These are phyloP conservation scores for Eupithecia tripunctaria DNA, from an alignment of 2,888 invertebrate species.

Conservation along the genomic window DNA sequence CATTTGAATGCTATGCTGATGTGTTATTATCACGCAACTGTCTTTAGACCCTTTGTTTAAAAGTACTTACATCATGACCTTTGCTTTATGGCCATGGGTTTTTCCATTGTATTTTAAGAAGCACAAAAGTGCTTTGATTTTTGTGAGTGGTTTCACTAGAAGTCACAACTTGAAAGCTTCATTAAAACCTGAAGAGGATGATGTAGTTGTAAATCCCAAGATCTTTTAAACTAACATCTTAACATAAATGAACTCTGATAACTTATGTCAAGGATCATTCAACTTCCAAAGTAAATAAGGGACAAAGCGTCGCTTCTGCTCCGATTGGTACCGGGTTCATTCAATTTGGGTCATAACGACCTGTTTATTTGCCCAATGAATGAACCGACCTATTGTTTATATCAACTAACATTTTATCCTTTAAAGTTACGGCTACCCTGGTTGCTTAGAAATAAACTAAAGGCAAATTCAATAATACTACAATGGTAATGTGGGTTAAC, in stretches of 20 bases:
- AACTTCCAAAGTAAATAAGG: not conserved
- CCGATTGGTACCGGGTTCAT: constrained; percentile 31
- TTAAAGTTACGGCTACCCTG: constrained; percentile 19
- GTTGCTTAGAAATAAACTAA: constrained; percentile 14
- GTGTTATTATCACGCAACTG: constrained; percentile 19
- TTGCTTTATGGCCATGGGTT: constrained; percentile 19
- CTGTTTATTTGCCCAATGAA: constrained; percentile 35
- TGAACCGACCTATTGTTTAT: constrained; percentile 34
- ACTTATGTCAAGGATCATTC: not conserved
- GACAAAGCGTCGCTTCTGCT: constrained; percentile 18
- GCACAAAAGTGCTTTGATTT: constrained; percentile 24
- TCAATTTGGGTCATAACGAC: constrained; percentile 37
- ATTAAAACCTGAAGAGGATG: not conserved
- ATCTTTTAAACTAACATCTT: not conserved
- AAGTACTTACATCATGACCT: constrained; percentile 22
- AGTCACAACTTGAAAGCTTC: not conserved
- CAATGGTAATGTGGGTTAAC: constrained; percentile 10
- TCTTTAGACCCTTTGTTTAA: constrained; percentile 13
- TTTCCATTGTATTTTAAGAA: constrained; percentile 17
- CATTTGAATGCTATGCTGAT: constrained; percentile 10
- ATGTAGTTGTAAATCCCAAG: not conserved
- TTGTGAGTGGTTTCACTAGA: not conserved
- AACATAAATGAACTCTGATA: not conserved
- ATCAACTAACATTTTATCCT: constrained; percentile 19
- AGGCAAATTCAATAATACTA: constrained; percentile 17